phyloP scores from a whole-genome alignment of 1,140 invertebrate species.

The Cheumatopsyche charites region DNA sequence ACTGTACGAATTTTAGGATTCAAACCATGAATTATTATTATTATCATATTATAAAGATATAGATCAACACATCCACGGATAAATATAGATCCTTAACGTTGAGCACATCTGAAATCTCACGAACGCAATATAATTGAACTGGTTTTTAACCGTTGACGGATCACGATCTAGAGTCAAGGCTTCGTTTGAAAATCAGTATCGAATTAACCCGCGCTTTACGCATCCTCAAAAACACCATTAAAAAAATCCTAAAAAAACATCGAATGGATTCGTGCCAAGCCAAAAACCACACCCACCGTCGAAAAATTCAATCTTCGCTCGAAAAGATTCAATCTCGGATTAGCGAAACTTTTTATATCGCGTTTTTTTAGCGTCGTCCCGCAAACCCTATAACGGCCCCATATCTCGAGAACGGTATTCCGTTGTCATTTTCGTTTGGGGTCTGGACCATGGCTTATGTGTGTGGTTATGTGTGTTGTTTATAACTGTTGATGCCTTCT shows the following conservation, averaged over 20 bases:
- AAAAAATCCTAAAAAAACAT: too few relatives aligned
- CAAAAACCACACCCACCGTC: too few relatives aligned
- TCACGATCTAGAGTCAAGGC: constrained; percentile 21
- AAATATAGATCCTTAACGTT: too few relatives aligned
- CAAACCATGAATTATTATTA: too few relatives aligned
- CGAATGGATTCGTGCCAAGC: too few relatives aligned
- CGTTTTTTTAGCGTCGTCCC: neutral
- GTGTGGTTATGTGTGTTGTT: too few relatives aligned
- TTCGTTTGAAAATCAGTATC: constrained; percentile 13
- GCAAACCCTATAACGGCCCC: constrained; percentile 35
- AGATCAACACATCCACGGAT: too few relatives aligned
- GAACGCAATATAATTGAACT: constrained; percentile 7
- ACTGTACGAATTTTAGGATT: too few relatives aligned
- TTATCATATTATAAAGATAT: too few relatives aligned
- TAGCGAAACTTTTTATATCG: neutral
- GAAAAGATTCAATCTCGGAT: too few relatives aligned
- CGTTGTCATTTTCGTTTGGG: constrained; percentile 49
- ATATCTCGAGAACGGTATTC: constrained; percentile 35
- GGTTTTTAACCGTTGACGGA: constrained; percentile 26
- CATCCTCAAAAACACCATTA: neutral
- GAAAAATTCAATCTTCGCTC: too few relatives aligned
- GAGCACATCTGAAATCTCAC: too few relatives aligned
- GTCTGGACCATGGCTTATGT: constrained; percentile 17
- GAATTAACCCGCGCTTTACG: constrained; percentile 4
- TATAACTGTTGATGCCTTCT: constrained; percentile 44